Evolutionary conservation across 1,140 invertebrate genomes (phyloP), one percentile per base, ranked within the genome.

Genomic region (Delia radicum): DNA sequence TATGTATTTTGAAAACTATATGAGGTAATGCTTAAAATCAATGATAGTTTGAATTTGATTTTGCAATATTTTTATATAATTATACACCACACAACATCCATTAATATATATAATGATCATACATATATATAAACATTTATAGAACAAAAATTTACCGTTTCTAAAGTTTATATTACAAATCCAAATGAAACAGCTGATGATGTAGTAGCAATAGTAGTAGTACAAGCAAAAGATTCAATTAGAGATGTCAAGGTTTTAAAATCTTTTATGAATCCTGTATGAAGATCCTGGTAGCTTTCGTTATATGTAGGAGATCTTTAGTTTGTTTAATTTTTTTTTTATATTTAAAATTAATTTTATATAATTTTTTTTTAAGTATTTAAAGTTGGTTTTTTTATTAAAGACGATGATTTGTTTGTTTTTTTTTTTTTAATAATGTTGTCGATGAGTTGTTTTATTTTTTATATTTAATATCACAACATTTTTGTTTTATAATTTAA

Each of bases 391-490:
- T 18, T 28, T 18, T 31, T 31, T n/a, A n/a, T n/a, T n/a, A n/a
- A n/a, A n/a, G n/a, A n/a, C n/a, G n/a, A n/a, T n/a, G 13, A 67
- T 67, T 67, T 65, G 27, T 29, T 65, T 67, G 28, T 31, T 55
- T 55, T 21, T 1, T 55, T 55, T 2, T 24, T 24, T 69, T 69
- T 10, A 33, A 63, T 28, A 7, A 55, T 21, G n/a, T 48, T 48
- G 15, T 55, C 48, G 48, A 55, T 21, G 48, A 7, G 18, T 21
- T 18, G n/a, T 21, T 2, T 55, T 24, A 15, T 55, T 24, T 1
- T 18, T 55, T 55, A 21, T 7, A 69, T 37, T 69, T 69, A 24
- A 37, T 69, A 69, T 69, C 65, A 69, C 65, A 69, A 69, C 65
- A 69, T 69, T 7, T 31, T 33, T 33, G 18, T 48, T 48, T 21